These are phyloP conservation scores for Polydrusus pterygomalis DNA, from an alignment of 2,888 invertebrate genomes.

Conservation along the genomic window DNA sequence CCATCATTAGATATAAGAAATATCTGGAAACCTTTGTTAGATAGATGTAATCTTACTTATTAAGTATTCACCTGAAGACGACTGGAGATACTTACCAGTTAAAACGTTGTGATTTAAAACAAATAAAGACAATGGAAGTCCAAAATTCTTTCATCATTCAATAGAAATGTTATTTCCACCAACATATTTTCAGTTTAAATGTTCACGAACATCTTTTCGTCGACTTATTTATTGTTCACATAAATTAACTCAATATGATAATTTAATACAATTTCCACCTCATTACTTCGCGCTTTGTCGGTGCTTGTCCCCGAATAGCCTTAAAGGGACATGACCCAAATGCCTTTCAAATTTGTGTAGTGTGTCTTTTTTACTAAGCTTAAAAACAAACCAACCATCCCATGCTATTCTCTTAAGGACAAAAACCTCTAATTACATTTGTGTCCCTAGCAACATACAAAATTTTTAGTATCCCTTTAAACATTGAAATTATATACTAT, in stretches of 20 bases:
- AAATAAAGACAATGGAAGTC: too few relatives aligned
- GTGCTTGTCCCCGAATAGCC: constrained; percentile 1
- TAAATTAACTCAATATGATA: constrained; percentile 39
- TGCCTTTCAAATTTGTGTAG: constrained; percentile 30
- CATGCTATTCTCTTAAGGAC: constrained; percentile 19
- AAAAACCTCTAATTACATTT: constrained; percentile 48
- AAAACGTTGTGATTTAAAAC: too few relatives aligned
- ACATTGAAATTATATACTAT: neutral
- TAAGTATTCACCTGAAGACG: too few relatives aligned
- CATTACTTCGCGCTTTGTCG: constrained; percentile 35
- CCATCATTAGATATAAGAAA: too few relatives aligned
- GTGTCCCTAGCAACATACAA: constrained; percentile 6
- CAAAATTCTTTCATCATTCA: too few relatives aligned
- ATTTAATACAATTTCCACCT: constrained; percentile 44
- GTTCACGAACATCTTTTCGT: neutral
- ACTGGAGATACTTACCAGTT: too few relatives aligned
- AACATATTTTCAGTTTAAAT: neutral
- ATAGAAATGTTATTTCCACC: too few relatives aligned
- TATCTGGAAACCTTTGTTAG: too few relatives aligned
- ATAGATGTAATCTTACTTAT: too few relatives aligned
- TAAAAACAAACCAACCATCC: constrained; percentile 37
- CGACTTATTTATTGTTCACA: neutral
- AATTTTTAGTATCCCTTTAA: constrained; percentile 5
- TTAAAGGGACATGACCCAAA: constrained; percentile 35
- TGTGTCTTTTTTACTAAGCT: constrained; percentile 21